A percentile compares a stretch with the other conserved stretches of the same genome.
phyloP scores from a whole-genome alignment of 2,797 vertebrate genomes.

The Syngnathus acus region DNA sequence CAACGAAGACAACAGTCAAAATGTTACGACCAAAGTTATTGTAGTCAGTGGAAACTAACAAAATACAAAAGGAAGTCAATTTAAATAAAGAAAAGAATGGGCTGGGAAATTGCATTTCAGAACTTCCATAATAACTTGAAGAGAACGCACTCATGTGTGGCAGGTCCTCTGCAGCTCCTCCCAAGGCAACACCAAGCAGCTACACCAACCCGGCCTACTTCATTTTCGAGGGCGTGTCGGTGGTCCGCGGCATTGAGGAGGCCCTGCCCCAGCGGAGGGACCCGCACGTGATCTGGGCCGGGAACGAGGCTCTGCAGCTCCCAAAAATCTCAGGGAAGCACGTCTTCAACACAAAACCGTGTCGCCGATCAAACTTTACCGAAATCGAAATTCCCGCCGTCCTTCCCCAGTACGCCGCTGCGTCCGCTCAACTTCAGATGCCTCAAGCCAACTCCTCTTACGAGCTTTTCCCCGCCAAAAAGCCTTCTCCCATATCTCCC shows the following conservation, averaged over 20 bases:
- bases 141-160: slow-evolving; percentile 1
- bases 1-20: too few relatives aligned
- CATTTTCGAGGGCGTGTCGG: slow-evolving; percentile 74
- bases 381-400: slow-evolving; percentile 76
- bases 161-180: slow-evolving; percentile 53
- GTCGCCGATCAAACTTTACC: slow-evolving; percentile 70
- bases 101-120: too few relatives aligned
- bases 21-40: too few relatives aligned
- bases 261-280: slow-evolving; percentile 45
- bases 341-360: slow-evolving; percentile 50
- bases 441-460: slow-evolving; percentile 64
- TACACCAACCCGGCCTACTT: slow-evolving; percentile 82
- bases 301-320: slow-evolving; percentile 68
- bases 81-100: too few relatives aligned
- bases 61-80: too few relatives aligned
- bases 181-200: slow-evolving; percentile 61
- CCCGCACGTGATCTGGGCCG: slow-evolving; percentile 62
- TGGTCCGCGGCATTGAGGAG: slow-evolving; percentile 53
- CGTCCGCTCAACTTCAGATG: slow-evolving; percentile 44
- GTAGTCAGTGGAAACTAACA: too few relatives aligned
- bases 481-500: slow-evolving; percentile 42
- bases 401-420: slow-evolving; percentile 51
- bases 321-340: slow-evolving; percentile 66
- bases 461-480: slow-evolving; percentile 73
- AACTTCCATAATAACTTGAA: not conserved